These are phyloP conservation scores for Dendrocincla tyrannina DNA, from an alignment of 2,797 vertebrate species.

Conservation along the genomic window DNA sequence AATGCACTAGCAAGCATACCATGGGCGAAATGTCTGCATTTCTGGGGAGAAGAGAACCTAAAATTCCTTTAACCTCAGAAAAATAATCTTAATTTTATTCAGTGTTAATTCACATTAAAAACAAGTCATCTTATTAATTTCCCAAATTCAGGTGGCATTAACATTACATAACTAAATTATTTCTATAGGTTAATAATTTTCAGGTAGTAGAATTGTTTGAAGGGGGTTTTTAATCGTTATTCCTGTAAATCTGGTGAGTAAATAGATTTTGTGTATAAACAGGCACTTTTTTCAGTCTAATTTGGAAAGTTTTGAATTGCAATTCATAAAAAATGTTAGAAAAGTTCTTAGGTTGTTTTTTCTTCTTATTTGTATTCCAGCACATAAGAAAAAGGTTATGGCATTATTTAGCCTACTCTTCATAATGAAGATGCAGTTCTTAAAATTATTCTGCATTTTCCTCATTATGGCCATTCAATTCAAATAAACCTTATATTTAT, in stretches of 20 bases:
- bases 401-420: background rate
- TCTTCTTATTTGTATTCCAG: background rate
- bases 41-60: background rate
- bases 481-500: background rate
- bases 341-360: accelerated
- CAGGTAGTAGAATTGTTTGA: background rate
- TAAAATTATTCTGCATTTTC: background rate
- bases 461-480: background rate
- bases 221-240: background rate
- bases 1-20: background rate
- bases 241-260: background rate
- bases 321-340: background rate
- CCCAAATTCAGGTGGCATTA: background rate
- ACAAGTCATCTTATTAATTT: background rate
- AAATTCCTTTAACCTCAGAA: background rate
- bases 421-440: background rate
- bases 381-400: background rate
- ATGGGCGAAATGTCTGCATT: background rate
- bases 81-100: background rate
- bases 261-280: background rate
- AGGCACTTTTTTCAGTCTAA: background rate
- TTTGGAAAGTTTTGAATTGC: background rate
- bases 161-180: background rate
- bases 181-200: background rate
- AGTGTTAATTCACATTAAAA: background rate